Conservation (phyloP, 2,797 vertebrate genomes). For the Mormyrus proboscirostris region DNA sequence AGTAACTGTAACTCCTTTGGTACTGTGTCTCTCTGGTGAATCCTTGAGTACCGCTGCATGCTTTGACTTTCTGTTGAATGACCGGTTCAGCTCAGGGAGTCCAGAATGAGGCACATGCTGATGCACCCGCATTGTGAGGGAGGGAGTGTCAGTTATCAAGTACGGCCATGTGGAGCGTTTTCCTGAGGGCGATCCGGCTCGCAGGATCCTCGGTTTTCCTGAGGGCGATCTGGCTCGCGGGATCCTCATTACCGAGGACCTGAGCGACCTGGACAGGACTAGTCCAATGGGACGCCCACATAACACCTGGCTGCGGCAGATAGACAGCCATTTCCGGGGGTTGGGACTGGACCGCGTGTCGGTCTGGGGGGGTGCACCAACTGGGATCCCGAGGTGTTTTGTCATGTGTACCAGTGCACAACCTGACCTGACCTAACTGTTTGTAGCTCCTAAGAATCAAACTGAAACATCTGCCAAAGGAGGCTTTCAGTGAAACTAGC, state of each 20-base stretch:
- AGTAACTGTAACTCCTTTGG: neutral
- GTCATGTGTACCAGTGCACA: neutral
- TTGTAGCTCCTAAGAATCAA: neutral
- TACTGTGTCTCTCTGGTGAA: neutral
- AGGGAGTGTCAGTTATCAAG: neutral
- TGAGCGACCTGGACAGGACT: neutral
- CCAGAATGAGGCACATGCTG: neutral
- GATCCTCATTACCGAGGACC: neutral
- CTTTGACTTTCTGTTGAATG: neutral
- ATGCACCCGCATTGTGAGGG: neutral
- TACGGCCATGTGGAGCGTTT: neutral
- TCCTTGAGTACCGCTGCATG: neutral
- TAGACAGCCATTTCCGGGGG: neutral
- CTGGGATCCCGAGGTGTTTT: neutral
- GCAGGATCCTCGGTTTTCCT: neutral
- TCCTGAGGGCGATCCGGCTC: too few relatives aligned
- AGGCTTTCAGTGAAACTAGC: neutral
- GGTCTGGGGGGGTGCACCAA: neutral
- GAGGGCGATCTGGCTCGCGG: neutral
- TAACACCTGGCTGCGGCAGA: neutral
- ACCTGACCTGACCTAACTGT: neutral
- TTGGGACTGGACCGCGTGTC: neutral
- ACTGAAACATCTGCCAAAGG: neutral
- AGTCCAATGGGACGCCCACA: neutral
- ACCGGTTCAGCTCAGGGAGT: neutral